Conservation (phyloP, 2,113 vertebrate genomes). For the Salvelinus alpinus region DNA sequence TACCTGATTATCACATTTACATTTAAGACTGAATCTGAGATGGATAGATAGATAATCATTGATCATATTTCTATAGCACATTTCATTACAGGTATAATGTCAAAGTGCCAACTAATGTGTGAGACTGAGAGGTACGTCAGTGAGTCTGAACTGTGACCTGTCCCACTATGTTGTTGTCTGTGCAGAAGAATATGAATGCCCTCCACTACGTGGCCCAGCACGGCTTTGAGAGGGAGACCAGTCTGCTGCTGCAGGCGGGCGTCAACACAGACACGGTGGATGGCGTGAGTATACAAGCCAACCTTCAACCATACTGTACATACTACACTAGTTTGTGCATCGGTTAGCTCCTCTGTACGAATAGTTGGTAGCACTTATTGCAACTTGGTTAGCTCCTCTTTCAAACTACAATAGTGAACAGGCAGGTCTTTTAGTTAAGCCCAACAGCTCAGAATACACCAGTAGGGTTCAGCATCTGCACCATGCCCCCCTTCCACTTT, state of each 20-base stretch:
- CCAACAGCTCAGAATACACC: too few species aligned
- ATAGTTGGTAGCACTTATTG: too few species aligned
- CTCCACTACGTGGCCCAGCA: constrained; percentile 80
- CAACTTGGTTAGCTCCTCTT: too few species aligned
- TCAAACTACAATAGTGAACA: too few species aligned
- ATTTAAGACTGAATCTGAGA: background rate
- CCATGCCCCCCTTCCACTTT: too few species aligned
- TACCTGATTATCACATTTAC: too few species aligned
- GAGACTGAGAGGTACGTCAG: too few species aligned
- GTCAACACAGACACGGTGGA: constrained; percentile 74
- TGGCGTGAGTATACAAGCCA: constrained; percentile 69
- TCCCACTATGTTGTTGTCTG: background rate
- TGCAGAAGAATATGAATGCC: constrained; percentile 80
- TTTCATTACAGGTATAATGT: background rate
- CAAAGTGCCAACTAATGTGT: background rate
- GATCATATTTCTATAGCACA: background rate
- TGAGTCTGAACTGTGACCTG: background rate
- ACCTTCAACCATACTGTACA: background rate
- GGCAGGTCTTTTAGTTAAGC: too few species aligned
- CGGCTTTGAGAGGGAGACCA: constrained; percentile 70
- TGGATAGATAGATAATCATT: background rate
- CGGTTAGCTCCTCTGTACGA: too few species aligned
- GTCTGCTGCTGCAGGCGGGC: constrained; percentile 75
- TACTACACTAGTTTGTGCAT: too few species aligned
- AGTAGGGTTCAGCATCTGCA: too few species aligned